A percentile compares a stretch with the other conserved stretches of the same genome.
phyloP scores from a whole-genome alignment of 1,140 invertebrate genomes.

The Zaprionus davidi region DNA sequence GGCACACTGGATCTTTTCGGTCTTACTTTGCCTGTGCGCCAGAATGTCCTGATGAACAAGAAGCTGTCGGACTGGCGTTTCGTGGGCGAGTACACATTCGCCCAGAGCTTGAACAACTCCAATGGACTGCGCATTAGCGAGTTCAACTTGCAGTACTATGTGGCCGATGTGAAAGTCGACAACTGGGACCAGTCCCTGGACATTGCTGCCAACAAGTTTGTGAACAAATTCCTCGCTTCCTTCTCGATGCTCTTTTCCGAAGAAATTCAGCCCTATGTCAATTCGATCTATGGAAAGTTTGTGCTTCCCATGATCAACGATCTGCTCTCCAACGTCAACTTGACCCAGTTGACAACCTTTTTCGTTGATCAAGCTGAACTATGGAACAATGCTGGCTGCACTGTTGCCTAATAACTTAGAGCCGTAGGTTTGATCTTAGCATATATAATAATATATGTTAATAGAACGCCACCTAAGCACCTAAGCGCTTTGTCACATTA shows the following conservation, averaged over 20 bases:
- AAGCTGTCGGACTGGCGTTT: conserved; percentile 60
- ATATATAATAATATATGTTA: no score
- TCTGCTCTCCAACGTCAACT: conserved; percentile 35
- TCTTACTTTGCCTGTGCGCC: conserved; percentile 30
- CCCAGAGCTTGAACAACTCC: conserved; percentile 41
- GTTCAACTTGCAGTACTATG: conserved; percentile 50
- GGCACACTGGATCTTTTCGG: conserved; percentile 47
- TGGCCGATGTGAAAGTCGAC: conserved; percentile 44
- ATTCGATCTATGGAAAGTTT: conserved; percentile 17
- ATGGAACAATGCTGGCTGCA: background rate
- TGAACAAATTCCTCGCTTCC: conserved; percentile 32
- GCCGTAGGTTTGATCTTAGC: no score
- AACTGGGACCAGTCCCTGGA: conserved; percentile 66
- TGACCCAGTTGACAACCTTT: conserved; percentile 43
- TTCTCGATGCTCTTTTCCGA: conserved; percentile 35
- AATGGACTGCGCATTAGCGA: conserved; percentile 53
- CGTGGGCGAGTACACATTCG: conserved; percentile 57
- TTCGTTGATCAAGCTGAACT: background rate
- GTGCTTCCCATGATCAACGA: conserved; percentile 48
- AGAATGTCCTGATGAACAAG: conserved; percentile 54
- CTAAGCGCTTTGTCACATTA: background rate
- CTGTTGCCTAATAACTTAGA: background rate
- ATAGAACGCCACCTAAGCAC: no score
- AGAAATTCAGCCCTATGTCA: conserved; percentile 56
- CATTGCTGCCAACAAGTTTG: conserved; percentile 60